These are phyloP conservation scores for Cyphomyrus plagiostoma DNA, from an alignment of 2,113 vertebrate genomes.

Conservation along the genomic window DNA sequence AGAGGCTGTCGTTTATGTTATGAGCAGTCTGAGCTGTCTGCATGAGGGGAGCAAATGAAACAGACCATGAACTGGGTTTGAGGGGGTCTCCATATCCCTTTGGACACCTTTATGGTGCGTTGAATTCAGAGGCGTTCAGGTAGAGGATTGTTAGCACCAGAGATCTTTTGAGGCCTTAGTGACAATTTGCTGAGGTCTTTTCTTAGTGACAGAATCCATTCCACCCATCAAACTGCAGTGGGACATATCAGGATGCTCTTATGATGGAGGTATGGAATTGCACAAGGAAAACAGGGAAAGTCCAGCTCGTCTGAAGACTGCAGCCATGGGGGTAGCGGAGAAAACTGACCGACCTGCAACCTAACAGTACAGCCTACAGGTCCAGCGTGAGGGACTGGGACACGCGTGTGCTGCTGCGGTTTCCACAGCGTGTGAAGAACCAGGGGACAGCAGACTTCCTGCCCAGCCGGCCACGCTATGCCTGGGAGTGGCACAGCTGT, in stretches of 20 bases:
- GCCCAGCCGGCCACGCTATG: constrained; percentile 82
- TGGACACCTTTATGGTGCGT: neutral
- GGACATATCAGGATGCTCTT: neutral
- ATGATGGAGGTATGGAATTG: neutral
- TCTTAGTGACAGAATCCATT: neutral
- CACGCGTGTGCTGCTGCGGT: constrained; percentile 81
- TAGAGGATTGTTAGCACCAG: neutral
- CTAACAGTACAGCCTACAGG: constrained; percentile 70
- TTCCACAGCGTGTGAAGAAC: constrained; percentile 93
- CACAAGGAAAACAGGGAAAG: neutral
- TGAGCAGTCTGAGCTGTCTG: neutral
- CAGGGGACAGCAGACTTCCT: constrained; percentile 92
- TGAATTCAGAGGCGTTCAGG: neutral
- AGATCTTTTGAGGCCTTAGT: neutral
- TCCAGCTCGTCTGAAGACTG: neutral
- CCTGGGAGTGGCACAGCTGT: constrained; percentile 98
- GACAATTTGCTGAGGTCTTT: neutral
- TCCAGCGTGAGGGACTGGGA: constrained; percentile 78
- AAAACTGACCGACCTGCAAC: neutral
- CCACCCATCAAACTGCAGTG: neutral
- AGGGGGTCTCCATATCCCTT: neutral
- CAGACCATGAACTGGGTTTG: neutral
- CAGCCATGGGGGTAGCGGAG: neutral
- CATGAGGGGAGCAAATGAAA: neutral
- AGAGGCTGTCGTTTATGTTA: neutral